Percentiles rank a stretch among this genome's conserved stretches.
phyloP scores from a whole-genome alignment of 2,797 vertebrate genomes.

The Schizothorax lantsangensis region DNA sequence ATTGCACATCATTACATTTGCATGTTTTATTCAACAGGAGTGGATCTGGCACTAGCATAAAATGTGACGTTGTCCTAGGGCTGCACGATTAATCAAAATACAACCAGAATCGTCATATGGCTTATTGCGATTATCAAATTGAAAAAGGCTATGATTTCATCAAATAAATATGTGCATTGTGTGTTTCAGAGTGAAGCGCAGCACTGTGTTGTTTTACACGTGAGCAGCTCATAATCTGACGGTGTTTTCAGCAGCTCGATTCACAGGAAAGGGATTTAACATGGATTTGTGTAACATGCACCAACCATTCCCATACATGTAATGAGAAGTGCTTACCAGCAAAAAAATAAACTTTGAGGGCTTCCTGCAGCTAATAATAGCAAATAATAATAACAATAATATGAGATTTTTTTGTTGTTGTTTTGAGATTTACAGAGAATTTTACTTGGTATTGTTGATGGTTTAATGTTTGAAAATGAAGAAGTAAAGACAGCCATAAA shows the following conservation, averaged over 20 bases:
- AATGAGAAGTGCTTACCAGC: not conserved
- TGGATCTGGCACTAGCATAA: constrained; percentile 64
- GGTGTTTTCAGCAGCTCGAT: not conserved
- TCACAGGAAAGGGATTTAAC: not conserved
- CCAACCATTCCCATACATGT: not conserved
- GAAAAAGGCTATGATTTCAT: not conserved
- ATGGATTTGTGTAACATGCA: not conserved
- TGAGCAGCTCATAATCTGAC: not conserved
- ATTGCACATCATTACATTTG: constrained; percentile 72
- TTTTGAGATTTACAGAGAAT: not conserved
- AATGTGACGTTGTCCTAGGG: not conserved
- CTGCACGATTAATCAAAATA: not conserved
- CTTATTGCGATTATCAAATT: not conserved
- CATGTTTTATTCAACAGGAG: constrained; percentile 64
- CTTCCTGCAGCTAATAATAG: not conserved
- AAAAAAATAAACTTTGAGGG: not conserved
- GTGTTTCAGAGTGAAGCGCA: not conserved
- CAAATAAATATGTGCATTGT: not conserved
- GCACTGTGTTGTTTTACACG: not conserved
- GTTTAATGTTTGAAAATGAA: not conserved
- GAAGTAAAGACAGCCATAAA: not conserved
- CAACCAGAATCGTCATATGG: not conserved
- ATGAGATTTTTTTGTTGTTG: too few species aligned
- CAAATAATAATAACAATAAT: too few species aligned
- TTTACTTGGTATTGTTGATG: not conserved